Conservation (phyloP, 2,797 vertebrate species). For the Clarias laeviceps region DNA sequence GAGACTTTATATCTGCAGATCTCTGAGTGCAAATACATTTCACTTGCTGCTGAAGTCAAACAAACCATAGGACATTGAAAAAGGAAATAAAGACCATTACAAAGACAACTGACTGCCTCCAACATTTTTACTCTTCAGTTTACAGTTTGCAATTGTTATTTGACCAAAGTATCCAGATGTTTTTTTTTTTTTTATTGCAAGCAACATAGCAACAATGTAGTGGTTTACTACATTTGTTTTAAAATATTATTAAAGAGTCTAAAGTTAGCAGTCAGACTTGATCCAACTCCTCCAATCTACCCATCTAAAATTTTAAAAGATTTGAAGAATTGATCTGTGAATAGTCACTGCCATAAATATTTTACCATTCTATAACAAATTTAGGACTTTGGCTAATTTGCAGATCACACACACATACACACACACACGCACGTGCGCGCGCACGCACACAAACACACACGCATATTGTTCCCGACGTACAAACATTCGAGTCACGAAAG, state of each 20-base stretch:
- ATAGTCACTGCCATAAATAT: background rate
- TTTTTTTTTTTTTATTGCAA: background rate
- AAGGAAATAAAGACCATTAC: background rate
- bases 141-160: background rate
- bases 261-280: background rate
- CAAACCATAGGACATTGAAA: background rate
- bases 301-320: background rate
- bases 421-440: no score
- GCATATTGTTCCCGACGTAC: no score
- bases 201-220: background rate
- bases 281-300: background rate
- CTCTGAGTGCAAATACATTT: background rate
- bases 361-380: background rate
- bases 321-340: background rate
- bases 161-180: background rate
- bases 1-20: background rate
- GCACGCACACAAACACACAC: no score
- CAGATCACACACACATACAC: no score
- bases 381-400: background rate
- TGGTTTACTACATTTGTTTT: background rate
- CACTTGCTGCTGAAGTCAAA: background rate
- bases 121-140: no score
- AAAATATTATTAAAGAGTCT: no score
- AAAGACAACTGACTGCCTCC: background rate
- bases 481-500: no score